phyloP scores from a whole-genome alignment of 2,888 invertebrate species.

The Ecdyonurus torrentis region DNA sequence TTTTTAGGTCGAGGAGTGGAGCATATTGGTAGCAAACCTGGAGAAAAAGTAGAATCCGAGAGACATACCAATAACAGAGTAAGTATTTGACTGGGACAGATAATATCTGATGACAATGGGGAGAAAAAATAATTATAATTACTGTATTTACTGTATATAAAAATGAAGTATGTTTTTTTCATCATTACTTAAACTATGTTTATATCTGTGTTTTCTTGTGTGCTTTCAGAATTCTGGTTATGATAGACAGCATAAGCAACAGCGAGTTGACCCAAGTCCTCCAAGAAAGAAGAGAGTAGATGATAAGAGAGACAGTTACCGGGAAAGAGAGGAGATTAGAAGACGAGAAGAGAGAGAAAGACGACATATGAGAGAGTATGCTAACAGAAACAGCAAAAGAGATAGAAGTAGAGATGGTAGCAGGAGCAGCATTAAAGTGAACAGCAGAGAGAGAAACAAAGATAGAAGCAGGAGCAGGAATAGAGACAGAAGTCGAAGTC shows the following conservation, averaged over 20 bases:
- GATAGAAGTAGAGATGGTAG: constrained; percentile 11
- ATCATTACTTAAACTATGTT: too few relatives aligned
- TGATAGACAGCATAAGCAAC: background rate
- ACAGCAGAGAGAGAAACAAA: constrained; percentile 12
- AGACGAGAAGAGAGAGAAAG: constrained; percentile 1
- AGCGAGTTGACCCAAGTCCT: background rate
- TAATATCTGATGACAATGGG: too few relatives aligned
- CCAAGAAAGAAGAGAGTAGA: constrained; percentile 10
- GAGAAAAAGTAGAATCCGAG: background rate
- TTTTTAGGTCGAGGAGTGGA: constrained; percentile 46
- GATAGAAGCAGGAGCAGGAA: constrained; percentile 2
- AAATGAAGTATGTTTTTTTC: too few relatives aligned
- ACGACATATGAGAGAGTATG: constrained; percentile 10
- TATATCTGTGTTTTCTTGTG: too few relatives aligned
- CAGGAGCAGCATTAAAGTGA: too few relatives aligned
- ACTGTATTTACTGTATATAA: too few relatives aligned
- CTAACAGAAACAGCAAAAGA: constrained; percentile 12
- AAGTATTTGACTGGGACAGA: too few relatives aligned
- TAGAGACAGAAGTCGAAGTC: constrained; percentile 11
- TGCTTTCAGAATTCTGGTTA: too few relatives aligned
- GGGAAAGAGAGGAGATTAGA: constrained; percentile 1
- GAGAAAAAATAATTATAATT: too few relatives aligned
- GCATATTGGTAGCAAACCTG: constrained; percentile 23
- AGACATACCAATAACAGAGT: background rate
- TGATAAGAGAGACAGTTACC: background rate